Base-by-base conservation (phyloP, 30 jellyfish, hydroid and myxozoan genomes). In the Haliclystus octoradiatus region DNA sequence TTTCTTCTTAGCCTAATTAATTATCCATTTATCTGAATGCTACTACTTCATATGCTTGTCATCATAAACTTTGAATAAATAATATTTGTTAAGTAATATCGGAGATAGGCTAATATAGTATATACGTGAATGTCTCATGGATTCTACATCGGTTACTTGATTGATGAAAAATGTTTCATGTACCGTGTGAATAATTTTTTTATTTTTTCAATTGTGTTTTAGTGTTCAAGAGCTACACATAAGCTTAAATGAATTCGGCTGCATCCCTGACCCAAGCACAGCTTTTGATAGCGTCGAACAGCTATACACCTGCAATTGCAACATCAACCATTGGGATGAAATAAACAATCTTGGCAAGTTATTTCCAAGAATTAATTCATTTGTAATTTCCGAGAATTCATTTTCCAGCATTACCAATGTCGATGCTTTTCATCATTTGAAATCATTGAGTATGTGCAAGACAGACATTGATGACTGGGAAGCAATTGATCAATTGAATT, bases 151-250 rank as follows among this genome's bases (percentile, higher is more conserved):
- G n/a, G n/a, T n/a, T n/a, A n/a, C n/a, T n/a, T n/a, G n/a, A n/a
- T n/a, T n/a, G n/a, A n/a, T n/a, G n/a, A n/a, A n/a, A n/a, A n/a
- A n/a, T n/a, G n/a, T n/a, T n/a, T n/a, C n/a, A n/a, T n/a, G n/a
- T n/a, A n/a, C n/a, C n/a, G n/a, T n/a, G n/a, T n/a, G n/a, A n/a
- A n/a, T n/a, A n/a, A n/a, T n/a, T n/a, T n/a, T n/a, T n/a, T n/a
- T n/a, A n/a, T n/a, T n/a, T n/a, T n/a, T n/a, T n/a, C n/a, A n/a
- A n/a, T n/a, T n/a, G n/a, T 73, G 32, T 22, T 22, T 29, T 60
- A 79, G 97, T 31, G 64, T 80, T 68, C 84, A 80, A 69, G 97
- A 88, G 57, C 89, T 88, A 33, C 97, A 88, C 46, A 46, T 81
- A 77, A 88, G 97, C 70, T 62, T 88, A 32, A 88, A 88, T 52